Evolutionary conservation across 2,797 vertebrate genomes (phyloP).

Genomic region (Centroberyx gerrardi): DNA sequence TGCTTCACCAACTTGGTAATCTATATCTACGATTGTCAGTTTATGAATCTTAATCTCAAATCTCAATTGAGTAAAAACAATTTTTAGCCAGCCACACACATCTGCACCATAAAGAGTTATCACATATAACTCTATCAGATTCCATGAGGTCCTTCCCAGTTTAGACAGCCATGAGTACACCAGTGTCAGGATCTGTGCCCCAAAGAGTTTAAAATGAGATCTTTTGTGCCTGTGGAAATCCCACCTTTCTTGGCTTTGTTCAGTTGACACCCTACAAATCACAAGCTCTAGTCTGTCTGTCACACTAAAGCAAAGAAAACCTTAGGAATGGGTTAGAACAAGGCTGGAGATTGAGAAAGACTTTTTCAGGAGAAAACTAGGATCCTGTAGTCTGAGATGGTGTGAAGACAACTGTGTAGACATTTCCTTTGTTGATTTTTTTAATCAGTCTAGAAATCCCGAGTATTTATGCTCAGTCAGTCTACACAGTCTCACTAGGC

Average conservation of each 20-base stretch:
- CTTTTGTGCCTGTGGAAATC: conserved; percentile 47
- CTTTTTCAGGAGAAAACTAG: background rate
- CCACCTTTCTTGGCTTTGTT: conserved; percentile 32
- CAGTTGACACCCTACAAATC: conserved; percentile 25
- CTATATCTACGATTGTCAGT: background rate
- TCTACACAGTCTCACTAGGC: conserved; percentile 54
- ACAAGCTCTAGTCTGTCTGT: conserved; percentile 34
- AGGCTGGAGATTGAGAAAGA: background rate
- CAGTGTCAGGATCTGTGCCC: conserved; percentile 35
- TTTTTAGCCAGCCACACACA: background rate
- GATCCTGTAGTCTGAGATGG: conserved; percentile 16
- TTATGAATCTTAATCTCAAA: conserved; percentile 9
- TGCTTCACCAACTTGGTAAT: conserved; percentile 15
- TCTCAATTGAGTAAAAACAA: background rate
- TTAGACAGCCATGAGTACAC: conserved; percentile 31
- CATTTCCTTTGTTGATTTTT: conserved; percentile 40
- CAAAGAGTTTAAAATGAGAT: conserved; percentile 45
- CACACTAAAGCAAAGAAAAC: conserved; percentile 20
- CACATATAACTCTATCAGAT: too few species aligned
- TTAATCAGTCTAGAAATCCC: conserved; percentile 63
- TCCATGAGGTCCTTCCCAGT: too few species aligned
- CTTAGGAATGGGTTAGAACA: conserved; percentile 13
- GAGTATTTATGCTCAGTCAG: conserved; percentile 64
- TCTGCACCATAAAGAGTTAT: background rate
- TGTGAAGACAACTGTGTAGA: conserved; percentile 36